Percentiles rank a stretch among this genome's conserved stretches.
These are phyloP conservation scores for Sarcophaga carnaria DNA, from an alignment of 2,888 invertebrate genomes.

Conservation along the genomic window DNA sequence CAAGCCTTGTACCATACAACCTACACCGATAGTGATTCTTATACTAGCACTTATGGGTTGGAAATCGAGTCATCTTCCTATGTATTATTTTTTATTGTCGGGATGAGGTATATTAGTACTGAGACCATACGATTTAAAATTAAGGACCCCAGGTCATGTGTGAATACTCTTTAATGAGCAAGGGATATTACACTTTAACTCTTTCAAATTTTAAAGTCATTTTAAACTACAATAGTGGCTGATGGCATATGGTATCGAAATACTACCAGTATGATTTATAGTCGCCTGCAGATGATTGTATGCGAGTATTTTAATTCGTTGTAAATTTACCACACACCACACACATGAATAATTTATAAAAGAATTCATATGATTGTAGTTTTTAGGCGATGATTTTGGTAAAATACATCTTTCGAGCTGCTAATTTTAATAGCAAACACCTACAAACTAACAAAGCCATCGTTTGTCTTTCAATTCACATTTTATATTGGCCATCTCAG, in stretches of 20 bases:
- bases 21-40: too few species aligned
- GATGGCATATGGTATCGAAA: background rate
- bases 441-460: constrained; percentile 15
- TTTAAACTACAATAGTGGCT: constrained; percentile 2
- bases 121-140: too few species aligned
- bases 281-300: background rate
- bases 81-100: too few species aligned
- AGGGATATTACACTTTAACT: background rate
- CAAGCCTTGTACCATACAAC: too few species aligned
- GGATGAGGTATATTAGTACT: too few species aligned
- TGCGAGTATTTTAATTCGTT: constrained; percentile 7
- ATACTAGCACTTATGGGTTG: too few species aligned
- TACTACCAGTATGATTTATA: background rate
- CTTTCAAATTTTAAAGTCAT: constrained; percentile 49
- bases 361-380: background rate
- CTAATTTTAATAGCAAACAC: constrained; percentile 31
- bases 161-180: too few species aligned
- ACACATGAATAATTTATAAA: background rate
- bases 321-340: constrained; percentile 7
- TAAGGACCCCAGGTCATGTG: too few species aligned
- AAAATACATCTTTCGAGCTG: constrained; percentile 15
- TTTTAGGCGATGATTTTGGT: constrained; percentile 7
- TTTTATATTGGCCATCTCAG: constrained; percentile 7
- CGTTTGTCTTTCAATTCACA: constrained; percentile 18
- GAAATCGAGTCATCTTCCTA: too few species aligned